phyloP scores from a whole-genome alignment of 2,113 vertebrate genomes.

The Lepisosteus oculatus region DNA sequence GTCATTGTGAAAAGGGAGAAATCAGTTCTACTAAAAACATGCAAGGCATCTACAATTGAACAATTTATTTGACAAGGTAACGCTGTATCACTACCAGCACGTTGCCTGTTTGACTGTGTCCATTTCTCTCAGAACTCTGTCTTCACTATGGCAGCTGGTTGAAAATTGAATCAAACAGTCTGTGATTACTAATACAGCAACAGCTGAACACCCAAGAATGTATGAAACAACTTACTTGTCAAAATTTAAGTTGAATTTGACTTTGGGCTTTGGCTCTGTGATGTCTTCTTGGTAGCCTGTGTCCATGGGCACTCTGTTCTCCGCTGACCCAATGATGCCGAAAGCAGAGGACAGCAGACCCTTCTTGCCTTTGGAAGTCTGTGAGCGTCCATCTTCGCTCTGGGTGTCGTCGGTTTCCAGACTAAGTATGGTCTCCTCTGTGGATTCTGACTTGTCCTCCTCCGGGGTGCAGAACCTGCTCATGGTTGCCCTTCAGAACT shows the following conservation, averaged over 20 bases:
- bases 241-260: constrained; percentile 71
- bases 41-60: too few species aligned
- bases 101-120: too few species aligned
- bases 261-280: constrained; percentile 41
- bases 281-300: constrained; percentile 76
- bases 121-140: too few species aligned
- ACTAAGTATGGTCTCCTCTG: constrained; percentile 50
- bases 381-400: constrained; percentile 45
- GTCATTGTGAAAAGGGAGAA: too few species aligned
- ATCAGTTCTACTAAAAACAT: too few species aligned
- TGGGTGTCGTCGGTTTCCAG: constrained; percentile 57
- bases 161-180: constrained; percentile 27
- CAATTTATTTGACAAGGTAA: too few species aligned
- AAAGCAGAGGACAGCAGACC: constrained; percentile 38
- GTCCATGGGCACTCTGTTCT: constrained; percentile 74
- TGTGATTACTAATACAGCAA: neutral
- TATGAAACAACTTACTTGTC: constrained; percentile 61
- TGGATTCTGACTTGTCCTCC: constrained; percentile 47
- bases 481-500: constrained; percentile 56
- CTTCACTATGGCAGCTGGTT: neutral
- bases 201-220: constrained; percentile 35
- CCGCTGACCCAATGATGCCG: constrained; percentile 52
- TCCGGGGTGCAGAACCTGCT: constrained; percentile 66
- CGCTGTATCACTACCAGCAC: too few species aligned
- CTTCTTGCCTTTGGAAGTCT: constrained; percentile 33